Base-by-base conservation (phyloP, 2,888 invertebrate genomes). In the Trachelus tabidus region DNA sequence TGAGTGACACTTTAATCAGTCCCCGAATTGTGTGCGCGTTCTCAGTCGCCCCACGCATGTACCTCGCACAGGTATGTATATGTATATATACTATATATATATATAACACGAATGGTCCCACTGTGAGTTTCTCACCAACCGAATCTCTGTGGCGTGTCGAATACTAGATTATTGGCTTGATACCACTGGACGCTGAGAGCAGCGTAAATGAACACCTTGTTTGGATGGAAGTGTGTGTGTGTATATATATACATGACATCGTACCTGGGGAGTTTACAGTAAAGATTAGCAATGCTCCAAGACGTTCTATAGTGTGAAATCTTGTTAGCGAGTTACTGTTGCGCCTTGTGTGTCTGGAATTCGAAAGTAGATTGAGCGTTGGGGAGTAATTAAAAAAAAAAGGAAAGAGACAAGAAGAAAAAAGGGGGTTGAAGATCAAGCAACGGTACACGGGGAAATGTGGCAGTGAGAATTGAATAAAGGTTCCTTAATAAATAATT, bases 1-100 rank as follows among this genome's bases (percentile, higher is more conserved):
- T 81, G 82, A 81, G 80, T 81, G 82, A 82, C 81, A 82, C 81
- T 82, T 81, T 81, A 82, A 81, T 82, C 82, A 81, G 78, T 78
- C 78, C 31, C 69, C 74, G 76, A 71, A 71, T 71, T 71, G 31
- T 71, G n/a, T 34, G 23, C 56, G 56, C 56, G 23, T 56, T 56
- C 56, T 56, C 56, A 9, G 23, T 56, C 56, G 23, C 9, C 56
- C 56, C 56, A 23, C 56, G 23, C 37, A 30, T 34, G 37, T 34
- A 35, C 23, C 74, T 37, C 69, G 40, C 35, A 12, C 33, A 31
- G n/a, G 35, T 73, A 37, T 68, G 12, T 34, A 37, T 40, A 35
- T 34, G 11, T 37, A 69, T 75, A 33, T 34, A 11, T 34, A 34
- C 11, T 37, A 40, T 4, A 40, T 12, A 40, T 15, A 6, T 40